These are phyloP conservation scores for Taurulus bubalis DNA, from an alignment of 2,113 vertebrate species.

Conservation along the genomic window DNA sequence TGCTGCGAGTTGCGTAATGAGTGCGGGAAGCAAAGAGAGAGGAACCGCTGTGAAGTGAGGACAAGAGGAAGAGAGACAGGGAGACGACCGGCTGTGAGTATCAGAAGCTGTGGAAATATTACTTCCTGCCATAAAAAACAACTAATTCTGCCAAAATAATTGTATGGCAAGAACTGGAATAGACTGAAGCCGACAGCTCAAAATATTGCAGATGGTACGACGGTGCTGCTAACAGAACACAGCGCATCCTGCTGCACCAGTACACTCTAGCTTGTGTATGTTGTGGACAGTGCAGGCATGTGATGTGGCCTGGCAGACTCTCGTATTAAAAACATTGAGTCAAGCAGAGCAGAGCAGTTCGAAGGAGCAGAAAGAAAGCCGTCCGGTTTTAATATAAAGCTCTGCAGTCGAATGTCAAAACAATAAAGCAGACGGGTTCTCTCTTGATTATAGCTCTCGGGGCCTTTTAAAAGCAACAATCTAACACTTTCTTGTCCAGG, in stretches of 20 bases:
- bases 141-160: conserved; percentile 18
- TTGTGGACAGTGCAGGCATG: neutral
- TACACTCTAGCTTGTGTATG: neutral
- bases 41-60: conserved; percentile 45
- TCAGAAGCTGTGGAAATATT: conserved; percentile 19
- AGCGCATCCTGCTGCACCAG: conserved; percentile 32
- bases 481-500: neutral
- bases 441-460: neutral
- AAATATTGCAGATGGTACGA: neutral
- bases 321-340: conserved; percentile 13
- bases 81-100: conserved; percentile 19
- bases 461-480: conserved; percentile 28
- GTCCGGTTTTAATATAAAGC: conserved; percentile 4
- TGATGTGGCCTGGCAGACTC: neutral
- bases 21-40: conserved; percentile 55
- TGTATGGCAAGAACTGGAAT: neutral
- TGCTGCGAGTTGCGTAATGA: conserved; percentile 74
- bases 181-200: neutral
- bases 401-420: conserved; percentile 21
- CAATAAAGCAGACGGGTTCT: conserved; percentile 11
- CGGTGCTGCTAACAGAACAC: conserved; percentile 6
- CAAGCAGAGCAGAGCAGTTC: conserved; percentile 8
- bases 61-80: conserved; percentile 14
- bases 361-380: conserved; percentile 21
- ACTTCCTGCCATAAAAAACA: conserved; percentile 31